These are phyloP conservation scores for Stenopsyche tienmushanensis DNA, from an alignment of 1,140 invertebrate species.

Conservation along the genomic window DNA sequence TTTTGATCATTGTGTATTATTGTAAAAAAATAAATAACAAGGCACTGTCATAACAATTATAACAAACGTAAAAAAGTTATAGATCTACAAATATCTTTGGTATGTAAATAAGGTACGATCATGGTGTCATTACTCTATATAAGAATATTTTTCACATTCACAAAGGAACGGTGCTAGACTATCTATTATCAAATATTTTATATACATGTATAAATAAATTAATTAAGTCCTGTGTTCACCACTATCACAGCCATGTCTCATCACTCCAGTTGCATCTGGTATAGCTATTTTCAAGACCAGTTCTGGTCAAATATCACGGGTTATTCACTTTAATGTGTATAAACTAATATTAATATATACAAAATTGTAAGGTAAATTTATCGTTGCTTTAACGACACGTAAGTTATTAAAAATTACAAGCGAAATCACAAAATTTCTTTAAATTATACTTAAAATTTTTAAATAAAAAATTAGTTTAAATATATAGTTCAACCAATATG, in stretches of 20 bases:
- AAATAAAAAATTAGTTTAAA: too few relatives aligned
- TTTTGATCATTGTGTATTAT: conserved; percentile 22
- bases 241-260: conserved; percentile 39
- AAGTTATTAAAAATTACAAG: too few relatives aligned
- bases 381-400: too few relatives aligned
- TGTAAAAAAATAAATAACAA: conserved; percentile 41
- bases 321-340: conserved; percentile 13
- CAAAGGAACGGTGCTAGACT: conserved; percentile 19
- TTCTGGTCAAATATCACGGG: conserved; percentile 8
- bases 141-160: conserved; percentile 13
- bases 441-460: too few relatives aligned
- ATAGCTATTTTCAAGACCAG: neutral
- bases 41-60: conserved; percentile 37
- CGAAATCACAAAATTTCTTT: too few relatives aligned
- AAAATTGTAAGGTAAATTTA: too few relatives aligned
- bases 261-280: conserved; percentile 14
- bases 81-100: conserved; percentile 41
- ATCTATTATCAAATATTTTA: neutral
- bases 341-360: conserved; percentile 8
- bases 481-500: too few relatives aligned
- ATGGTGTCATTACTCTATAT: neutral
- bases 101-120: conserved; percentile 29
- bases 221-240: conserved; percentile 40
- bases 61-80: conserved; percentile 32
- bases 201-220: conserved; percentile 19